These are phyloP conservation scores for Megaleporinus macrocephalus DNA, from an alignment of 2,113 vertebrate genomes.

Conservation along the genomic window DNA sequence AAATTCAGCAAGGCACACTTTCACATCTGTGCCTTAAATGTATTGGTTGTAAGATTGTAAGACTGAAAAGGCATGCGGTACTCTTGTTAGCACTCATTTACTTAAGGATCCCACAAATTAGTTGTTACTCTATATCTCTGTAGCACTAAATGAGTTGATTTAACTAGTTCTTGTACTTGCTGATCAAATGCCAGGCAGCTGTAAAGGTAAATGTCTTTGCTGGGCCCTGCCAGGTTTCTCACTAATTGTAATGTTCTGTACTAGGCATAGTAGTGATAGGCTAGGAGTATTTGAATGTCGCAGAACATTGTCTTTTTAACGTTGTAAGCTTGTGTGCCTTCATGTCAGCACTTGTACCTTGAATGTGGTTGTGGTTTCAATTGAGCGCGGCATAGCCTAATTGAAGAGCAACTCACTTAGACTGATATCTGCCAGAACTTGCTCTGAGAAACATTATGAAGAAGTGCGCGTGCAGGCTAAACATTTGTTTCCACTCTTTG, in stretches of 20 bases:
- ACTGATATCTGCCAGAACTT: slow-evolving; percentile 72
- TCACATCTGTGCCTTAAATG: no score
- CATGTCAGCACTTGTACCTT: slow-evolving; percentile 47
- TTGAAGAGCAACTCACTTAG: slow-evolving; percentile 51
- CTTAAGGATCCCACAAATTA: no score
- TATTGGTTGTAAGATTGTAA: no score
- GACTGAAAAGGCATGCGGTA: no score
- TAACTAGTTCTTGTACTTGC: no score
- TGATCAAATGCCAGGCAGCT: background rate
- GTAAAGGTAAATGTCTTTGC: background rate
- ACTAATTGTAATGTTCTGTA: background rate
- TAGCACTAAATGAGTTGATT: no score
- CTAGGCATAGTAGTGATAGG: background rate
- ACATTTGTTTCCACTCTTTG: slow-evolving; percentile 49
- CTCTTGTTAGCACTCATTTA: no score
- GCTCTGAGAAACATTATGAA: slow-evolving; percentile 61
- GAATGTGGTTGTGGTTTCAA: slow-evolving; percentile 25
- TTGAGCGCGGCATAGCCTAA: slow-evolving; percentile 43
- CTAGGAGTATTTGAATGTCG: background rate
- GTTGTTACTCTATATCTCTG: no score
- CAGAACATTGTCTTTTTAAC: slow-evolving; percentile 18
- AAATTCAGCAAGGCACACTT: no score
- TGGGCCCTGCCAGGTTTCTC: background rate
- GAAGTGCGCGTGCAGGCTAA: slow-evolving; percentile 27
- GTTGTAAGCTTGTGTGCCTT: slow-evolving; percentile 38